Evolutionary conservation across 1,140 invertebrate genomes (phyloP).

Genomic region (Pseudobourletiella spinata): DNA sequence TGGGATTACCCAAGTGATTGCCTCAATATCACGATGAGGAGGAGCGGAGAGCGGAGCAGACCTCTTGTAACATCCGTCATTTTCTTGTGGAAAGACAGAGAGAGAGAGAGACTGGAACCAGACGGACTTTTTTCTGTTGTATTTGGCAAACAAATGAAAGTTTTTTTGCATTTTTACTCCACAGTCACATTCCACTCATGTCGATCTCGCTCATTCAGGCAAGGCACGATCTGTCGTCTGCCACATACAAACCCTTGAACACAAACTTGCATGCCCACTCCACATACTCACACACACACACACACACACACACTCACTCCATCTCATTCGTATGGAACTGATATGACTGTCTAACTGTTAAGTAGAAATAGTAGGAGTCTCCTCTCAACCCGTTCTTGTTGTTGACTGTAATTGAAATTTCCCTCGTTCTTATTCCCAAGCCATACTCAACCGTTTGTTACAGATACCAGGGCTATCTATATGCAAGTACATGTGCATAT

Average conservation of each 20-base stretch:
- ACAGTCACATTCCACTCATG: constrained; percentile 8
- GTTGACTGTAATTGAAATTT: constrained; percentile 32
- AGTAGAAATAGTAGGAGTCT: too few relatives aligned
- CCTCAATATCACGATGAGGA: too few relatives aligned
- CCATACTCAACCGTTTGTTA: not conserved
- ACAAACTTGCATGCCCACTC: too few relatives aligned
- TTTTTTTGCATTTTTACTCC: constrained; percentile 17
- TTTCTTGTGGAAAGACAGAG: too few relatives aligned
- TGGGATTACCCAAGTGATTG: too few relatives aligned
- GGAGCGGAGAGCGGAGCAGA: too few relatives aligned
- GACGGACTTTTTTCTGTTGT: constrained; percentile 22
- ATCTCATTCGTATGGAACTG: constrained; percentile 34
- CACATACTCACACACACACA: too few relatives aligned
- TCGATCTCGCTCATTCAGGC: constrained; percentile 7
- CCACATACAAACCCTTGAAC: too few relatives aligned
- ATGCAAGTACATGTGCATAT: too few relatives aligned
- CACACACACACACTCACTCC: too few relatives aligned
- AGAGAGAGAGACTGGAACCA: constrained; percentile 1
- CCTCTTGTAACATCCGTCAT: constrained; percentile 2
- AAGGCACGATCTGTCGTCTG: too few relatives aligned
- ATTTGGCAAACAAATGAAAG: constrained; percentile 34
- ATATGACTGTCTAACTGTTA: constrained; percentile 16
- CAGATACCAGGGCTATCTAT: not conserved
- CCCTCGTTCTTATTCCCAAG: not conserved
- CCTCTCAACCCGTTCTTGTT: too few relatives aligned